These are phyloP conservation scores for Coremacera marginata DNA, from an alignment of 2,888 invertebrate species.

Conservation along the genomic window DNA sequence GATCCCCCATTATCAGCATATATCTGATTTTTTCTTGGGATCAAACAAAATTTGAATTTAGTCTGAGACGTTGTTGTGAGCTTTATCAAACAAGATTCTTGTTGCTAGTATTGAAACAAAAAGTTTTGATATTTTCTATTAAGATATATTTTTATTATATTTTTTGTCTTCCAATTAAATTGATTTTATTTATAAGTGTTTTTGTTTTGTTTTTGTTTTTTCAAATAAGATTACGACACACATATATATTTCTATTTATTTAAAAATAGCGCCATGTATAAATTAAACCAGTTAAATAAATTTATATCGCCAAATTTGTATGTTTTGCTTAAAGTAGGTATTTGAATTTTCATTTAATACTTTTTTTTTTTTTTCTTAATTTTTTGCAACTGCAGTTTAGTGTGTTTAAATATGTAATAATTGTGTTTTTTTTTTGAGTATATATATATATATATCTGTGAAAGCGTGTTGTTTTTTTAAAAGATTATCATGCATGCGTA, in stretches of 20 bases:
- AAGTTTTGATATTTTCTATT: not conserved
- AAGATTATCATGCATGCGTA: conserved; percentile 22
- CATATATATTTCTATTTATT: conserved; percentile 21
- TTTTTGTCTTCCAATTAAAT: conserved; percentile 34
- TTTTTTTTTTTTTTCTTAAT: not conserved
- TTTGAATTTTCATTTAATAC: not conserved
- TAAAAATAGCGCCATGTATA: conserved; percentile 21
- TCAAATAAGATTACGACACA: conserved; percentile 21
- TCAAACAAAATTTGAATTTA: too few relatives aligned
- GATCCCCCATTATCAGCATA: too few relatives aligned
- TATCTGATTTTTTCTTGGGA: too few relatives aligned
- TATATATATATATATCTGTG: conserved; percentile 12
- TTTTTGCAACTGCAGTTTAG: not conserved
- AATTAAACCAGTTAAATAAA: conserved; percentile 23
- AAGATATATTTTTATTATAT: conserved; percentile 20
- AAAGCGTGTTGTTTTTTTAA: conserved; percentile 16
- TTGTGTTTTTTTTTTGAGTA: not conserved
- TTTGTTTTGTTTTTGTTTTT: not conserved
- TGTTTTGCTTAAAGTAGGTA: conserved; percentile 15
- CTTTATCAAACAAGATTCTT: too few relatives aligned
- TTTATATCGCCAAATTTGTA: conserved; percentile 2
- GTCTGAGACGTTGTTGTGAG: too few relatives aligned
- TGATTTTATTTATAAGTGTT: conserved; percentile 27
- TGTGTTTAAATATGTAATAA: not conserved
- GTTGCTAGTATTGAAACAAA: too few relatives aligned